Conservation (phyloP, 2,797 vertebrate species). For the Hemibagrus guttatus region DNA sequence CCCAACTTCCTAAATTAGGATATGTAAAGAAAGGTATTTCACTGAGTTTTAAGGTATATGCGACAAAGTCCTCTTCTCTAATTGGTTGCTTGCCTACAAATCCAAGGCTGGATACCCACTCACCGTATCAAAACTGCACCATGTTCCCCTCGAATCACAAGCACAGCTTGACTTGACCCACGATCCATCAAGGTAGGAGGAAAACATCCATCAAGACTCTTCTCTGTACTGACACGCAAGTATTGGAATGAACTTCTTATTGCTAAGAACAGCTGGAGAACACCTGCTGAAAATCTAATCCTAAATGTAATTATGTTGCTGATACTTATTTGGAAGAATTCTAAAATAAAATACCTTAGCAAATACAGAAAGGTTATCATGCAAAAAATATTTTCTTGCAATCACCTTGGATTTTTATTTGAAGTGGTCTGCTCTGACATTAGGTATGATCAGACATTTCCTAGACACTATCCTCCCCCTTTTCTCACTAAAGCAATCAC, state of each 20-base stretch:
- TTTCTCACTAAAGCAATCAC: slow-evolving; percentile 6
- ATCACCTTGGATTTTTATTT: background rate
- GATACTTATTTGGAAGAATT: background rate
- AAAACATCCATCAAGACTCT: background rate
- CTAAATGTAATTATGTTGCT: background rate
- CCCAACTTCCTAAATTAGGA: too few relatives aligned
- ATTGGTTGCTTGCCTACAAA: background rate
- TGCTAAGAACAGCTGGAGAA: background rate
- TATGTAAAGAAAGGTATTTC: too few relatives aligned
- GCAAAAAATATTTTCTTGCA: background rate
- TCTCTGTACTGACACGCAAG: background rate
- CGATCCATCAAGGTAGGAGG: background rate
- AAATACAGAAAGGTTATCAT: background rate
- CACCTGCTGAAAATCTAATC: background rate
- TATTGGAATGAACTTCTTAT: background rate
- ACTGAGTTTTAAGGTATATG: too few relatives aligned
- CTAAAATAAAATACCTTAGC: background rate
- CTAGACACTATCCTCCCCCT: slow-evolving; percentile 37
- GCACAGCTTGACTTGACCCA: background rate
- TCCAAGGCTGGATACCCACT: background rate
- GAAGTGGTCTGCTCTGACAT: slow-evolving; percentile 15
- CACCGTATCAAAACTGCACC: background rate
- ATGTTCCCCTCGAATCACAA: background rate
- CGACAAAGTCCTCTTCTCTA: too few relatives aligned
- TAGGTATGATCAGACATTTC: background rate